Percentiles rank a stretch among this genome's conserved stretches.
phyloP scores from a whole-genome alignment of 2,113 vertebrate genomes.

The Oriolus oriolus region DNA sequence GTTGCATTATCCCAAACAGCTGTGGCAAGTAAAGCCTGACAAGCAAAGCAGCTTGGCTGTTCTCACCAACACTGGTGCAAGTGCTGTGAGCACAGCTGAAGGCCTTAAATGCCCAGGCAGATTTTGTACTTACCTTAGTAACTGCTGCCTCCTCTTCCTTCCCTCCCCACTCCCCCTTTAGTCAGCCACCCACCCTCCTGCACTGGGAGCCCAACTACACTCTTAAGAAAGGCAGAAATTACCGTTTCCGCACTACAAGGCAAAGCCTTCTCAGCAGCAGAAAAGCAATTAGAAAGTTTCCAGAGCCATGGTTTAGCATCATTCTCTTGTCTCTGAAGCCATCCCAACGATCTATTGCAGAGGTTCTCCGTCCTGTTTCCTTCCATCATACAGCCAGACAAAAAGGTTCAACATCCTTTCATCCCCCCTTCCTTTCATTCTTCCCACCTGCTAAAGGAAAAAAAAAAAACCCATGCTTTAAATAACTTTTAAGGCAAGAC shows the following conservation, averaged over 20 bases:
- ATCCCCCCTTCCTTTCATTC: conserved; percentile 83
- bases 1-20: neutral
- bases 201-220: fast-evolving
- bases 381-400: conserved; percentile 87
- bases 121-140: neutral
- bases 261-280: conserved; percentile 77
- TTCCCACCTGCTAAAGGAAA: conserved; percentile 67
- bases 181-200: neutral
- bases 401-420: conserved; percentile 81
- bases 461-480: neutral
- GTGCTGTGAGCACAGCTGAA: neutral
- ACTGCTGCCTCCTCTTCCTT: neutral
- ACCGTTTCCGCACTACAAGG: conserved; percentile 78
- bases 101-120: neutral
- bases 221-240: neutral
- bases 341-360: conserved; percentile 77
- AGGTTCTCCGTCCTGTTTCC: conserved; percentile 80
- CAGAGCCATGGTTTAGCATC: conserved; percentile 86
- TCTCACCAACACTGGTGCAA: neutral
- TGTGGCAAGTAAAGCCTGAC: neutral
- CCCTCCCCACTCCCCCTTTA: neutral
- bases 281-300: conserved; percentile 92
- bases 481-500: neutral
- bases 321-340: conserved; percentile 80
- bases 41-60: neutral